Percentiles rank a stretch among this genome's conserved stretches.
Conservation (phyloP, 2,797 vertebrate genomes). For the Falco peregrinus region DNA sequence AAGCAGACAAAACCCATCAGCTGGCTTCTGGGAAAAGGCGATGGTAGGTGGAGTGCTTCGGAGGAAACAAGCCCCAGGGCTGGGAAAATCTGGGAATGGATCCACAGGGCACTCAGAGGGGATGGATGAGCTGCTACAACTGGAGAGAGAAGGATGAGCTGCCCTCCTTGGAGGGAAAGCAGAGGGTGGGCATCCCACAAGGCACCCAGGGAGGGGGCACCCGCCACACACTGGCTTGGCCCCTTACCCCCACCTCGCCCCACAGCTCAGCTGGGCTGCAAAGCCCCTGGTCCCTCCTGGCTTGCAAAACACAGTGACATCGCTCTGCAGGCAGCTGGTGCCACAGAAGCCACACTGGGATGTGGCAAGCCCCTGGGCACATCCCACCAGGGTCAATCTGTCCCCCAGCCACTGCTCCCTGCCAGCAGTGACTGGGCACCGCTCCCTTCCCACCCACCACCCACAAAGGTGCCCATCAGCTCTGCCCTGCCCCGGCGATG, state of each 20-base stretch:
- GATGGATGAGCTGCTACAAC: background rate
- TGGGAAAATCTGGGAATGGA: background rate
- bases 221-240: rapidly evolving
- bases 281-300: background rate
- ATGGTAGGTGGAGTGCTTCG: background rate
- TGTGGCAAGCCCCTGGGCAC: background rate
- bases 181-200: background rate
- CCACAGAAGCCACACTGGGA: background rate
- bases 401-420: background rate
- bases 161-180: background rate
- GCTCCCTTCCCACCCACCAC: rapidly evolving
- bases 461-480: background rate
- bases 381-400: background rate
- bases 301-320: background rate
- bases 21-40: background rate
- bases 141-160: background rate
- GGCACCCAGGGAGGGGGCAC: background rate
- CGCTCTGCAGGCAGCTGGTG: background rate
- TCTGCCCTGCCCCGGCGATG: rapidly evolving
- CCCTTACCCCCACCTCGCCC: background rate
- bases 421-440: background rate
- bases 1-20: background rate
- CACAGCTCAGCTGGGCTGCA: background rate
- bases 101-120: background rate
- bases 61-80: background rate